Percentiles rank a stretch among this genome's conserved stretches.
These are phyloP conservation scores for Noctua janthina DNA, from an alignment of 2,888 invertebrate species.

Conservation along the genomic window DNA sequence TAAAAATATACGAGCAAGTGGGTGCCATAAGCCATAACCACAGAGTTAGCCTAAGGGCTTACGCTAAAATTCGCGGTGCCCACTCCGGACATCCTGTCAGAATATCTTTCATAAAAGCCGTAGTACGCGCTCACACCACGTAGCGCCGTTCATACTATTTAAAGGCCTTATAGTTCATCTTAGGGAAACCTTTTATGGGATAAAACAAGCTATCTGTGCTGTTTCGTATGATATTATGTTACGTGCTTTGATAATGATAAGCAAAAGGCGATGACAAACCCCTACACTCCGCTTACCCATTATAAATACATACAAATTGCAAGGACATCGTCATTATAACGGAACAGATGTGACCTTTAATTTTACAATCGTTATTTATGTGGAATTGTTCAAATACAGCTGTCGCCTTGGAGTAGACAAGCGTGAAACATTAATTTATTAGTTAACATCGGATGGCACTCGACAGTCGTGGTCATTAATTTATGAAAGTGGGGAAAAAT, in stretches of 20 bases:
- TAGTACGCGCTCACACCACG: neutral
- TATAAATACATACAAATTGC: slow-evolving; percentile 17
- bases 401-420: slow-evolving; percentile 68
- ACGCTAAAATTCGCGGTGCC: neutral
- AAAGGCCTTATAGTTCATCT: neutral
- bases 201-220: neutral
- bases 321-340: slow-evolving; percentile 33
- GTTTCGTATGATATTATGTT: too few relatives aligned
- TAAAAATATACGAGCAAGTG: neutral
- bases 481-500: neutral
- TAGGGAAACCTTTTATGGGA: neutral
- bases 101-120: neutral
- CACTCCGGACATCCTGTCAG: neutral
- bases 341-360: slow-evolving; percentile 76
- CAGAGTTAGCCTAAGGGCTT: neutral
- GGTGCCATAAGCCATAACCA: neutral
- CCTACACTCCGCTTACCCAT: neutral
- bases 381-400: slow-evolving; percentile 63
- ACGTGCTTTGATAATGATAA: neutral
- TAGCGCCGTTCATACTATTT: neutral
- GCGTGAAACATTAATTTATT: slow-evolving; percentile 28
- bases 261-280: neutral
- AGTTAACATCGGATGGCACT: neutral
- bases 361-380: slow-evolving; percentile 53
- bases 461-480: slow-evolving; percentile 14